Percentiles rank a stretch among this genome's conserved stretches.
These are phyloP conservation scores for Sprattus sprattus DNA, from an alignment of 2,113 vertebrate genomes.

Conservation along the genomic window DNA sequence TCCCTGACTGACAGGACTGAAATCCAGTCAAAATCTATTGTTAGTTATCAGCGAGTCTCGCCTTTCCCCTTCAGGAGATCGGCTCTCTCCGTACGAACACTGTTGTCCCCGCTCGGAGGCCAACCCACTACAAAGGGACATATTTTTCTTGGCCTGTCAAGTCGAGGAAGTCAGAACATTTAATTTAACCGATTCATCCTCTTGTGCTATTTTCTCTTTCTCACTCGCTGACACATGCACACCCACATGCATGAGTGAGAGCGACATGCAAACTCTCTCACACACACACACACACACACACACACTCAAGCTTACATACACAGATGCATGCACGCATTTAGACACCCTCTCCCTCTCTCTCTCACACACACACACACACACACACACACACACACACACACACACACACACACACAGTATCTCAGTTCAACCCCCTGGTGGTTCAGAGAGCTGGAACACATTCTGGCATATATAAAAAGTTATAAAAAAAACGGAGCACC, in stretches of 20 bases:
- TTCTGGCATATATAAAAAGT: background rate
- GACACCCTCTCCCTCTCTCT: background rate
- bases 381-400: background rate
- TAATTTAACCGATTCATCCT: constrained; percentile 8
- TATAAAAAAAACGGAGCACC: background rate
- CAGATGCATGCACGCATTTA: background rate
- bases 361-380: background rate
- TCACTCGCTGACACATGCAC: background rate
- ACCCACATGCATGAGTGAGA: background rate
- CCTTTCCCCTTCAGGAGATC: background rate
- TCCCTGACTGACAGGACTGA: background rate
- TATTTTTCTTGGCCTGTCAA: constrained; percentile 1
- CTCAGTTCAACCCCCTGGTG: background rate
- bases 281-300: background rate
- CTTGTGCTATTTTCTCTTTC: constrained; percentile 3
- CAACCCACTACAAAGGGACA: background rate
- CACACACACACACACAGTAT: background rate
- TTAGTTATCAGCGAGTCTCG: background rate
- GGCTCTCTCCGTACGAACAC: background rate
- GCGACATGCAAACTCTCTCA: background rate
- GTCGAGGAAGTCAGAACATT: constrained; percentile 10
- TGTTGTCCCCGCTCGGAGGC: background rate
- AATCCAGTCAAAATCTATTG: background rate
- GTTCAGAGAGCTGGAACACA: constrained; percentile 2
- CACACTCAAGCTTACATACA: background rate